Evolutionary conservation across 2,797 vertebrate genomes (phyloP).

Genomic region (Mico argentatus): DNA sequence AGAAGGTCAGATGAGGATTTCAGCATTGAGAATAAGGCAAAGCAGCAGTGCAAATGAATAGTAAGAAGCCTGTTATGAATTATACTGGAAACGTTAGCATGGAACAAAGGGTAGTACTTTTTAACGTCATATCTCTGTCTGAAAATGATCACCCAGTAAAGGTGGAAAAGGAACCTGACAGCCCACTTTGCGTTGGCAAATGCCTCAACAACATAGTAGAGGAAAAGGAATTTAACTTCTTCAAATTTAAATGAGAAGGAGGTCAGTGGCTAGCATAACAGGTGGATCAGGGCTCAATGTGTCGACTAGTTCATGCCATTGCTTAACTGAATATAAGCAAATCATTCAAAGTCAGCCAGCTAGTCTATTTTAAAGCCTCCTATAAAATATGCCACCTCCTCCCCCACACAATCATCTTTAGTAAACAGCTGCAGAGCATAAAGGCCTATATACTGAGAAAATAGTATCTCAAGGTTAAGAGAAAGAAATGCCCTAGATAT

Average conservation of each 20-base stretch:
- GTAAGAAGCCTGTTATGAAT: neutral
- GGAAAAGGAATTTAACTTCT: neutral
- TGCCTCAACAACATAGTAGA: neutral
- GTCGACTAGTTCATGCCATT: neutral
- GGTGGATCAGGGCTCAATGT: neutral
- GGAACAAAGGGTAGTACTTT: neutral
- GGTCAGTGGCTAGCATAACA: neutral
- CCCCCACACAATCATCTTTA: neutral
- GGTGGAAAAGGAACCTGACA: neutral
- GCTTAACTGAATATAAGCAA: neutral
- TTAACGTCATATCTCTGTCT: neutral
- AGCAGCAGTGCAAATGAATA: neutral
- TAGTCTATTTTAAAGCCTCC: neutral
- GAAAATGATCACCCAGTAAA: neutral
- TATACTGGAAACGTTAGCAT: neutral
- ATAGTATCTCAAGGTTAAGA: neutral
- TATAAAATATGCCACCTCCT: neutral
- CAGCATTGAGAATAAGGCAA: neutral
- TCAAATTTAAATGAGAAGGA: neutral
- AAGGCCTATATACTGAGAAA: neutral
- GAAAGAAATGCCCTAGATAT: neutral
- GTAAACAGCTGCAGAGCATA: neutral
- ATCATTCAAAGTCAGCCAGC: neutral
- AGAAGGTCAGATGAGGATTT: neutral
- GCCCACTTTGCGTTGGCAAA: neutral